A percentile compares a stretch with the other conserved stretches of the same genome.
Conservation (phyloP, 2,797 vertebrate genomes). For the Pristis pectinata region DNA sequence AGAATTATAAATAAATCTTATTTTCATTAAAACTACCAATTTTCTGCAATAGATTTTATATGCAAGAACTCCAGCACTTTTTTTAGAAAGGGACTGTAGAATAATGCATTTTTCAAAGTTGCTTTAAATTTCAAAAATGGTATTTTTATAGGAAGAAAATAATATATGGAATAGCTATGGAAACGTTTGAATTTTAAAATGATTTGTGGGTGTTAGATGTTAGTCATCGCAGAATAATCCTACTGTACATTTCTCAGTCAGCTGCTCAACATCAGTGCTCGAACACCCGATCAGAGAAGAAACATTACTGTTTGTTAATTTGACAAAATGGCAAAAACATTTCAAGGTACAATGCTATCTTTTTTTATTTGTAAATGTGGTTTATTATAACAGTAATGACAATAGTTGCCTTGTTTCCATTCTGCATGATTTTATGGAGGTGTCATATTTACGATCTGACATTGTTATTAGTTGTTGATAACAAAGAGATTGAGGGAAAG, state of each 20-base stretch:
- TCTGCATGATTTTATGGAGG: not conserved
- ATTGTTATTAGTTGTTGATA: not conserved
- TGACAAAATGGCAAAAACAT: slow-evolving; percentile 34
- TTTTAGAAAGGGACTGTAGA: not conserved
- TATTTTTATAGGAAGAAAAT: not conserved
- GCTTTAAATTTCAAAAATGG: not conserved
- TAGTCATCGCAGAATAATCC: slow-evolving; percentile 20
- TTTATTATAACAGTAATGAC: not conserved
- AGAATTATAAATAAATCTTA: not conserved
- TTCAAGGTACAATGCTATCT: slow-evolving; percentile 2
- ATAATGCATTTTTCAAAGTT: not conserved
- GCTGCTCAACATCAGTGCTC: not conserved
- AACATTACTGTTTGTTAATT: not conserved
- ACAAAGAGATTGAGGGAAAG: not conserved
- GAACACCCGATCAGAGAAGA: slow-evolving; percentile 5
- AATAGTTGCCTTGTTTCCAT: not conserved
- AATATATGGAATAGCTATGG: not conserved
- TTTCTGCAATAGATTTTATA: not conserved
- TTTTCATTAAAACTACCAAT: not conserved
- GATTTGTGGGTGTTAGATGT: not conserved
- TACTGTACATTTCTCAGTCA: slow-evolving; percentile 10
- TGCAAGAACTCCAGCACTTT: not conserved
- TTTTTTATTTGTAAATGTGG: not conserved
- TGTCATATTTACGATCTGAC: not conserved
- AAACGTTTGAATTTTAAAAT: slow-evolving; percentile 27